These are phyloP conservation scores for Coptotermes formosanus DNA, from an alignment of 1,140 invertebrate species.

Conservation along the genomic window DNA sequence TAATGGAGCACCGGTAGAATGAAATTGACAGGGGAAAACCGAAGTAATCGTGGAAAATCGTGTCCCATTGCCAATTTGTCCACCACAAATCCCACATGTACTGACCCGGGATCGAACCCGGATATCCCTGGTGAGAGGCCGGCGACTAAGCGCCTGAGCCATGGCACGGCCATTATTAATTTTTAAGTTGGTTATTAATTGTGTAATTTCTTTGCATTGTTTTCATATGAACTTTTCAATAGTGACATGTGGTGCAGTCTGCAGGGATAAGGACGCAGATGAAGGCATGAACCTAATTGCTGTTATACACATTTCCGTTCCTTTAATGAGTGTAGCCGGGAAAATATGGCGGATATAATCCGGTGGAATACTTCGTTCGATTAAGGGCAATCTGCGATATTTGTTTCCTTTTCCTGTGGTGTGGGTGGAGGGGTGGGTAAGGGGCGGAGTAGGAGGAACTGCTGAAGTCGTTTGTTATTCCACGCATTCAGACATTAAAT, in stretches of 20 bases:
- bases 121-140: too few species aligned
- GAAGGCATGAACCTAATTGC: not conserved
- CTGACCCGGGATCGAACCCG: too few species aligned
- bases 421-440: not conserved
- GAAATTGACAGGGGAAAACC: too few species aligned
- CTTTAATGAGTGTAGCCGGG: not conserved
- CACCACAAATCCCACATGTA: too few species aligned
- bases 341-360: constrained; percentile 9
- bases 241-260: not conserved
- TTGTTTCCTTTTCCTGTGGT: constrained; percentile 11
- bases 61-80: too few species aligned
- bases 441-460: too few species aligned
- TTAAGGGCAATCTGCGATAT: not conserved
- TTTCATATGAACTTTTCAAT: not conserved
- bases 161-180: too few species aligned
- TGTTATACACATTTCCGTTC: constrained; percentile 9
- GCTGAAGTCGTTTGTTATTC: not conserved
- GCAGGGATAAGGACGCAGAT: not conserved
- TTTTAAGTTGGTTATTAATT: too few species aligned
- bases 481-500: not conserved
- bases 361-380: not conserved
- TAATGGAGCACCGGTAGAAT: too few species aligned
- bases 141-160: too few species aligned
- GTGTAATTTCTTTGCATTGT: not conserved
- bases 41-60: too few species aligned